Evolutionary conservation across 2,797 vertebrate genomes (phyloP).

Genomic region (Lerista edwardsae): DNA sequence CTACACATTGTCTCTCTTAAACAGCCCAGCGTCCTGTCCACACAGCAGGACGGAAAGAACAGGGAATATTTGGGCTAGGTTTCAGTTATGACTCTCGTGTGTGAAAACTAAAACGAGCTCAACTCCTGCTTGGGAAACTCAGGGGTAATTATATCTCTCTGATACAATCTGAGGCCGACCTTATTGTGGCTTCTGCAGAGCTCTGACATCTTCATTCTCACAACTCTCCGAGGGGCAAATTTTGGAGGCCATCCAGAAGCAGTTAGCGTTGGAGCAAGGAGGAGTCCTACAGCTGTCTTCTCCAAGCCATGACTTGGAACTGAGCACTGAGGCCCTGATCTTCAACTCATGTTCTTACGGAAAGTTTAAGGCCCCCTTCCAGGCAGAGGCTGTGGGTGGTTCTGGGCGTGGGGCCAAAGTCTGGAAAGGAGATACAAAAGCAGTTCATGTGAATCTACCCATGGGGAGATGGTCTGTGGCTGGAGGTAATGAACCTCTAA

Average conservation of each 20-base stretch:
- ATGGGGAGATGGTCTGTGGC: not conserved
- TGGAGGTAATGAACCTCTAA: not conserved
- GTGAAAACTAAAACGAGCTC: slow-evolving; percentile 11
- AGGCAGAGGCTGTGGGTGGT: not conserved
- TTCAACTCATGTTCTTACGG: too few relatives aligned
- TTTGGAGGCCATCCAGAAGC: not conserved
- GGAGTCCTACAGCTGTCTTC: not conserved
- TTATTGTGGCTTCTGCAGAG: slow-evolving; percentile 14
- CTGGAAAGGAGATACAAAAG: not conserved
- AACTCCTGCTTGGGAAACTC: not conserved
- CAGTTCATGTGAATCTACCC: too few relatives aligned
- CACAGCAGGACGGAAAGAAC: not conserved
- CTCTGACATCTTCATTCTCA: not conserved
- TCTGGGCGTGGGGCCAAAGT: not conserved
- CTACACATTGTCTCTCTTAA: not conserved
- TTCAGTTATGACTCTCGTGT: slow-evolving; percentile 24
- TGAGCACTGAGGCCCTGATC: not conserved
- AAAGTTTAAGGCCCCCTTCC: too few relatives aligned
- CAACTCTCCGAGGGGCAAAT: not conserved
- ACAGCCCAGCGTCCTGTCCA: not conserved
- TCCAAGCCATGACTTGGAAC: not conserved
- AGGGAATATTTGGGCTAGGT: slow-evolving; percentile 7
- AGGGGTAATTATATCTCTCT: not conserved
- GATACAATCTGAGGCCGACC: slow-evolving; percentile 11
- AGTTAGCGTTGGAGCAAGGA: not conserved